Base-by-base conservation (phyloP, 2,797 vertebrate species). In the Gallinago solitaria region DNA sequence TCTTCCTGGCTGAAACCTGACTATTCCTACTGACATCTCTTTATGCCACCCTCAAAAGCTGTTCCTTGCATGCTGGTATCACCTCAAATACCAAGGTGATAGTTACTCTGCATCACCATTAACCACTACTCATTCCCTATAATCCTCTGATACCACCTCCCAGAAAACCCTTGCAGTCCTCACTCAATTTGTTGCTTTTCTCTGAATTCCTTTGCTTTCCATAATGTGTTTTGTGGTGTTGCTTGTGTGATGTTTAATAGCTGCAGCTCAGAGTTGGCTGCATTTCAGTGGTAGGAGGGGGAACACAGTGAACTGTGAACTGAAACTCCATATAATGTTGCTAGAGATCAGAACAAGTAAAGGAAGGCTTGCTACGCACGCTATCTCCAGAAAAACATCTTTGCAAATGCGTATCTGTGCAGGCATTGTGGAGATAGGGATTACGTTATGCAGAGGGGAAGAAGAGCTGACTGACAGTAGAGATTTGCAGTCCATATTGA, bases 401-500 rank as follows among this genome's bases (percentile, higher is more conserved):
- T 91, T 92, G 83, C 86, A 91, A 96, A 71, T 45, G 69, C 27
- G 16, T 80, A 83, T 92, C 75, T 89, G 48, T 76, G 81, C 90
- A 94, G 80, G 74, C 93, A 95, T 71, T 92, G 90, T 75, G 61
- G 57, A 89, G 76, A 83, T 50, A 87, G n/a, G 35, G 76, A 92
- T 95, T 96, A 93, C 10, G 5, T 91, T 96, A 93, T 93, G 82
- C 93, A 83, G 83, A 71, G 35, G 54, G 65, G 30, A 94, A 96
- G 63, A 90, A 18, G 28, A 95, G 90, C 84, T 95, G 69, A 96
- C 81, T 95, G 92, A 93, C 93, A 96, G 94, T 41, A 92, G 69
- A 95, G 82, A 94, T 95, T 95, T 96, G 92, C 90, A 94, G 84
- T 91, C 89, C 90, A 95, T 94, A 95, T 63, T 96, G 93, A 94